These are phyloP conservation scores for Oncorhynchus clarkii DNA, from an alignment of 2,113 vertebrate species.

Conservation along the genomic window DNA sequence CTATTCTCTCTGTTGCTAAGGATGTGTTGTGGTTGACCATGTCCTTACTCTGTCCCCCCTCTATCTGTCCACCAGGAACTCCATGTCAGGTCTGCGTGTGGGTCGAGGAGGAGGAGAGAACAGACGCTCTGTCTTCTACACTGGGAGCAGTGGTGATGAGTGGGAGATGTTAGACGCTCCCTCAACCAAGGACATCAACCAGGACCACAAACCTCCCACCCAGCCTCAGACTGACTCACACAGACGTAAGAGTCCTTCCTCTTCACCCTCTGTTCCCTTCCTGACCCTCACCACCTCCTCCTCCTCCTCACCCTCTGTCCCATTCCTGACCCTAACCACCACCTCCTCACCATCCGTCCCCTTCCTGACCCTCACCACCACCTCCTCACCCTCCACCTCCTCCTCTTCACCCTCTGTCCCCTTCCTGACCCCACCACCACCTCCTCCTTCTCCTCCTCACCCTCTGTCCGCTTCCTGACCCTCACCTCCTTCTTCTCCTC, in stretches of 20 bases:
- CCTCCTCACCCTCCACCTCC: too few relatives aligned
- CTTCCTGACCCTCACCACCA: too few relatives aligned
- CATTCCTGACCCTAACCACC: too few relatives aligned
- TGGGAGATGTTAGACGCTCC: conserved; percentile 92
- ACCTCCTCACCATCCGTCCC: too few relatives aligned
- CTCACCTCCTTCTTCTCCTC: too few relatives aligned
- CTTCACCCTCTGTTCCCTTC: not conserved
- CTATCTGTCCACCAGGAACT: conserved; percentile 77
- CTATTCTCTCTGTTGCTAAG: too few relatives aligned
- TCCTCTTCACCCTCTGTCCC: too few relatives aligned
- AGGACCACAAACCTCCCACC: conserved; percentile 75
- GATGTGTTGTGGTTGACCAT: not conserved
- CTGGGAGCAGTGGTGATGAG: conserved; percentile 77
- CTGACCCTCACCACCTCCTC: too few relatives aligned
- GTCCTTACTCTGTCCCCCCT: not conserved
- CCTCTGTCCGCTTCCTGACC: too few relatives aligned
- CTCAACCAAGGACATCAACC: conserved; percentile 76
- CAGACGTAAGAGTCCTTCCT: conserved; percentile 73
- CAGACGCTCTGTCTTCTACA: conserved; percentile 89
- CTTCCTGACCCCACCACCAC: too few relatives aligned
- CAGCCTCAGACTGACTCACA: conserved; percentile 61
- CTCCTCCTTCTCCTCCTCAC: too few relatives aligned
- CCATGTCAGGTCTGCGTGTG: conserved; percentile 86
- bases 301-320: too few relatives aligned
- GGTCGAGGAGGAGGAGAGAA: conserved; percentile 77